Base-by-base conservation (phyloP, 1,140 invertebrate species). In the Pristionchus pacificus region DNA sequence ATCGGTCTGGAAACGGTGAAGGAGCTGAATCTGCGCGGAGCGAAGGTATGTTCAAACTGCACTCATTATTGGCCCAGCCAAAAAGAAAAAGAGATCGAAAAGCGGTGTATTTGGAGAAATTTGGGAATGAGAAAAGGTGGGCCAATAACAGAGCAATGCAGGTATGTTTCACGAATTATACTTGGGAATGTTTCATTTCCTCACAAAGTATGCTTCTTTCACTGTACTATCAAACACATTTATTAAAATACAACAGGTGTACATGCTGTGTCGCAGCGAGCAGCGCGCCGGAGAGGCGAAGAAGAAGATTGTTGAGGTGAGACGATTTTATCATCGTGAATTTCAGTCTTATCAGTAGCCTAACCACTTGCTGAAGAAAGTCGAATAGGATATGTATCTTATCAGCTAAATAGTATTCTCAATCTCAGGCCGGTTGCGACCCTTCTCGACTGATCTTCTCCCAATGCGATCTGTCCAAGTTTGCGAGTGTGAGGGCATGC, bases 191-290 rank as follows among this genome's bases (percentile, higher is more conserved):
- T n/a, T n/a, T n/a, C n/a, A n/a, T n/a, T n/a, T n/a, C n/a, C n/a
- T n/a, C n/a, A n/a, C n/a, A n/a, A n/a, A n/a, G n/a, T n/a, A n/a
- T n/a, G n/a, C n/a, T n/a, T n/a, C n/a, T n/a, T n/a, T n/a, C n/a
- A n/a, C n/a, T n/a, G n/a, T n/a, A n/a, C n/a, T n/a, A n/a, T n/a
- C n/a, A n/a, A n/a, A n/a, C n/a, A n/a, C n/a, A n/a, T n/a, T n/a
- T n/a, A n/a, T n/a, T n/a, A n/a, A n/a, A n/a, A n/a, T n/a, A n/a
- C n/a, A n/a, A n/a, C 24, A 65, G 68, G 68, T 75, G 1, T 75
- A 75, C 63, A 68, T 75, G 71, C 33, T 75, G 59, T 74, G 74
- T 57, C 33, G 74, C 2, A 74, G 31, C 57, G 74, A 74, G 28
- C 64, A 75, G n/a, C 61, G 61, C 3, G 74, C 59, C 1, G 61